phyloP scores from a whole-genome alignment of 2,888 invertebrate genomes.

The Cryptosula pallasiana region DNA sequence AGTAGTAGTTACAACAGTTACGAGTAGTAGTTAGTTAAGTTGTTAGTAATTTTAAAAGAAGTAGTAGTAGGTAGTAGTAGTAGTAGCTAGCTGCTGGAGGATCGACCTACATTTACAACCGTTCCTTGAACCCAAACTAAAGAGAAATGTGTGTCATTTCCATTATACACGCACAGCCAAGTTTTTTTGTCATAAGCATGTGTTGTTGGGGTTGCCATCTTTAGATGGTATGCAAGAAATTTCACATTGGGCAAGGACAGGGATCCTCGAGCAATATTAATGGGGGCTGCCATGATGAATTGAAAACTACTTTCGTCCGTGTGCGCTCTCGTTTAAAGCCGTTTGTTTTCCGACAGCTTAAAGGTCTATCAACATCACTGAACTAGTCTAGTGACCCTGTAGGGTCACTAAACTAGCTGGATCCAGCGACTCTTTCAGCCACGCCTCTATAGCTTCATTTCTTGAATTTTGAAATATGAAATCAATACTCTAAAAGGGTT shows the following conservation, averaged over 20 bases:
- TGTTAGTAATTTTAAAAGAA: background rate
- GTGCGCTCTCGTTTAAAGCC: too few relatives aligned
- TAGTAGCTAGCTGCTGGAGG: background rate
- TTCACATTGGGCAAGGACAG: background rate
- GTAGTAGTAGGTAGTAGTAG: background rate
- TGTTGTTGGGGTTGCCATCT: background rate
- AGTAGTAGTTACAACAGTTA: background rate
- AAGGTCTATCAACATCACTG: too few relatives aligned
- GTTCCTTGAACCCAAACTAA: slow-evolving; percentile 13
- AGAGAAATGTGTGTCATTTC: background rate
- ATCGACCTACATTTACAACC: background rate
- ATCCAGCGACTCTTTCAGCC: too few relatives aligned
- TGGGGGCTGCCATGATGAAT: slow-evolving; percentile 7
- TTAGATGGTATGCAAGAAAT: background rate
- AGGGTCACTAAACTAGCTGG: too few relatives aligned
- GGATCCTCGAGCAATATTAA: background rate
- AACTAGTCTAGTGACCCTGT: too few relatives aligned
- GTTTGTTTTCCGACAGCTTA: too few relatives aligned
- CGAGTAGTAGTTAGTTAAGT: too few relatives aligned
- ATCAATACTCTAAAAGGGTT: too few relatives aligned
- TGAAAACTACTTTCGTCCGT: too few relatives aligned
- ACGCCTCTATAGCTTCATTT: too few relatives aligned
- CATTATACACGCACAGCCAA: background rate
- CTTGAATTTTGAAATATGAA: too few relatives aligned
- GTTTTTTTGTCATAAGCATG: background rate